Evolutionary conservation across 2,888 invertebrate genomes (phyloP), one percentile per base, ranked within the genome.

Genomic region (Pristionchus exspectatus): DNA sequence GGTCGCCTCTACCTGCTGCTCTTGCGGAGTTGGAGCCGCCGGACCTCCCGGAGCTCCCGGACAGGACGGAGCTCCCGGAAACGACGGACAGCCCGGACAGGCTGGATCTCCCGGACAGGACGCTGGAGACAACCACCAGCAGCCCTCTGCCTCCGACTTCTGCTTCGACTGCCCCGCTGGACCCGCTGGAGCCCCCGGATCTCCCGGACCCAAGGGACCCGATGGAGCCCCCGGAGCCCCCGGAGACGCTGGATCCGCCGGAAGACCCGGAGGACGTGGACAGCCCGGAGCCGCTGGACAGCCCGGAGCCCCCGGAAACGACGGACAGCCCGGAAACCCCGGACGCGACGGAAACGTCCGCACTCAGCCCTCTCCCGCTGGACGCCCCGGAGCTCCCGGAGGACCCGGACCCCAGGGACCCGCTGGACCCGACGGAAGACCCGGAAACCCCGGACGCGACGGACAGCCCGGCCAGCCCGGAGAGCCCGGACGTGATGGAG

Each of bases 121-220:
- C 33, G 88, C 88, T 33, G 33, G n/a, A 27, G 88, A 88, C 44
- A 38, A 54, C 54, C 54, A 59, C 59, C 56, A 38, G 38, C 88
- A 54, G 56, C 77, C 88, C n/a, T 38, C 77, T 44, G 59, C 63
- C 50, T n/a, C 56, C 30, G 81, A 81, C 81, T 89, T 89, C 89
- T 89, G 89, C 89, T 89, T 89, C 89, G 89, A 89, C 83, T 89
- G 89, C 66, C 89, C 89, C 81, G 89, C 89, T 54, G 89, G 89
- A 54, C 89, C 89, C 27, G 24, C 84, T 38, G 89, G 89, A 83
- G 72, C 63, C 63, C 81, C 89, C 83, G 89, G 89, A 89, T 0
- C 27, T 0, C 89, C 89, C 83, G 89, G 89, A 83, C 81, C 54
- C 50, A 69, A 69, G 59, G 89, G 89, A 83, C 81, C 83, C 89